phyloP scores from a whole-genome alignment of 2,888 invertebrate genomes.

The Agrochola circellaris region DNA sequence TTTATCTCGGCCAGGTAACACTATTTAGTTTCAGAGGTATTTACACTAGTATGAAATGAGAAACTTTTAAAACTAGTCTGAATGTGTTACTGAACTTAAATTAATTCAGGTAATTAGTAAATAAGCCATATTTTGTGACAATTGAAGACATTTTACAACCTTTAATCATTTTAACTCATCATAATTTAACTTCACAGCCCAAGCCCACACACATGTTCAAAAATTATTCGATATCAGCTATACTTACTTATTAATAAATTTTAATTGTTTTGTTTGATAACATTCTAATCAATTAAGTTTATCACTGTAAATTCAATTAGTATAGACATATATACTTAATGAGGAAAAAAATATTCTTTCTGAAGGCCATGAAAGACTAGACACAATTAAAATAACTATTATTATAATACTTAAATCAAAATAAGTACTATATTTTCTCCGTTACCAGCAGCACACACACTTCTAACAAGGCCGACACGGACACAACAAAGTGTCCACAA shows the following conservation, averaged over 20 bases:
- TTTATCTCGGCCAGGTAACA: background rate
- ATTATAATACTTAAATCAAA: slow-evolving; percentile 11
- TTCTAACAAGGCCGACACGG: background rate
- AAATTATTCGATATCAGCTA: background rate
- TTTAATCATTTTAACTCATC: background rate
- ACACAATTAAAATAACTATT: background rate
- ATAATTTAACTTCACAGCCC: slow-evolving; percentile 45
- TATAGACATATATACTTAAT: background rate
- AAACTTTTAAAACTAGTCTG: background rate
- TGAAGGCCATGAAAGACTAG: slow-evolving; percentile 11
- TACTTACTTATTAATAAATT: background rate
- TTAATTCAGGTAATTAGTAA: background rate
- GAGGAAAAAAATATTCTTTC: background rate
- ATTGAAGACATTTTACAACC: slow-evolving; percentile 14
- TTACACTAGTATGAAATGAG: background rate
- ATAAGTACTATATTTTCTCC: slow-evolving; percentile 13
- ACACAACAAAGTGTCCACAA: background rate
- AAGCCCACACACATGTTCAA: slow-evolving; percentile 14
- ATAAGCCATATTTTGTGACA: background rate
- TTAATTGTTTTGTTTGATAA: slow-evolving; percentile 9
- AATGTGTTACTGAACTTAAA: background rate
- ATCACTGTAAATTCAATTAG: slow-evolving; percentile 1
- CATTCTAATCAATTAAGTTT: background rate
- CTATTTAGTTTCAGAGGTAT: background rate
- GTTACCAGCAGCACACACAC: background rate